These are phyloP conservation scores for Cerceris rybyensis DNA, from an alignment of 2,888 invertebrate genomes.

Conservation along the genomic window DNA sequence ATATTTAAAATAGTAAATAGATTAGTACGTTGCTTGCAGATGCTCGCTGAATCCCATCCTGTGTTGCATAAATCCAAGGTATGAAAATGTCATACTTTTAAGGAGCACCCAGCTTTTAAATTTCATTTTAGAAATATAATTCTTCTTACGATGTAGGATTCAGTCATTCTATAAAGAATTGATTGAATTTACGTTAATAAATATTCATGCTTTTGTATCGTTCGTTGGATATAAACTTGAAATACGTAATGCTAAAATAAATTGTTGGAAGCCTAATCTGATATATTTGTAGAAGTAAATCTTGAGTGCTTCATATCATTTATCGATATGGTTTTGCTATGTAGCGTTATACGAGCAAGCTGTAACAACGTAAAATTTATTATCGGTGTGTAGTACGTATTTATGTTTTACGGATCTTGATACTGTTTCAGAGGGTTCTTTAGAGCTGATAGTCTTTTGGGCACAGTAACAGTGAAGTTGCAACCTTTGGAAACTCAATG, in stretches of 20 bases:
- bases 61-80: slow-evolving; percentile 81
- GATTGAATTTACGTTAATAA: not conserved
- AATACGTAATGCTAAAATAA: not conserved
- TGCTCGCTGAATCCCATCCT: slow-evolving; percentile 81
- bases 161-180: not conserved
- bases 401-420: not conserved
- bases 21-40: slow-evolving; percentile 80
- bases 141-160: not conserved
- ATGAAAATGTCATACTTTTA: slow-evolving; percentile 70
- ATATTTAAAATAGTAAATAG: slow-evolving; percentile 66
- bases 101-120: slow-evolving; percentile 37
- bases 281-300: too few species aligned
- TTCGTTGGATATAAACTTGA: not conserved
- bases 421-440: slow-evolving; percentile 93
- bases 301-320: not conserved
- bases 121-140: slow-evolving; percentile 10
- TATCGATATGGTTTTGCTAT: slow-evolving; percentile 1
- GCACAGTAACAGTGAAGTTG: slow-evolving; percentile 91
- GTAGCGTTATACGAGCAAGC: slow-evolving; percentile 66
- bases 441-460: slow-evolving; percentile 92
- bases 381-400: not conserved
- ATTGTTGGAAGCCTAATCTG: too few species aligned
- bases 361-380: slow-evolving; percentile 66
- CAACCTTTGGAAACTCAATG: slow-evolving; percentile 94
- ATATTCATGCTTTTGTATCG: not conserved